Base-by-base conservation (phyloP, 2,888 invertebrate species). In the Gandaritis pyraliata region DNA sequence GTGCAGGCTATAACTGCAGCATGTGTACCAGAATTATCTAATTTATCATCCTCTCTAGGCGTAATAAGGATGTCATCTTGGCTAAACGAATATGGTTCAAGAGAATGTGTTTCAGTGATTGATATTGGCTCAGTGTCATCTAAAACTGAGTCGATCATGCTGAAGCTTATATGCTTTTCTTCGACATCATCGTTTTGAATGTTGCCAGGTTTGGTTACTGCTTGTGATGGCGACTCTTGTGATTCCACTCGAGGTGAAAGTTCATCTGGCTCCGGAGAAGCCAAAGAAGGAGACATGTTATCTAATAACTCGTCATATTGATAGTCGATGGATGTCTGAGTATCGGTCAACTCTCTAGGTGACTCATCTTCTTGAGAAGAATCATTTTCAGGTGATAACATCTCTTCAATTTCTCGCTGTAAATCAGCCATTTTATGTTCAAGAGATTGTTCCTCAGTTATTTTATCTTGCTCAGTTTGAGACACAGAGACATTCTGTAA, bases 391-490 rank as follows among this genome's bases (percentile, higher is more conserved):
- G 92, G 92, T 30, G 86, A 70, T 36, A 92, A 70, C 87, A 91
- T 87, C 81, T 92, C 91, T 68, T 92, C 92, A 41, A 92, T 92
- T 83, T 92, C 92, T 72, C 88, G 81, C 77, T 90, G 91, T 56
- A 92, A 79, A 67, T 90, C 91, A 47, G 91, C 92, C 87, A 92
- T 90, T 84, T 92, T 88, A 71, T 82, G 83, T 73, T 91, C 92
- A 54, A 91, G 82, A 1, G 90, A 90, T 62, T 85, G 83, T 68
- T 91, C 90, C 58, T 87, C 89, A 18, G 82, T 78, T 61, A 87
- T 80, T 61, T 79, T 82, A 57, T 76, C 69, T 54, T 72, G 70
- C 41, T 59, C 46, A 6, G 59, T 46, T 33, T 60, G 64, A 10
- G 30, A 55, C 8, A 56, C 55, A 13, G 70, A 58, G 29, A 67